Evolutionary conservation across 2,888 invertebrate genomes (phyloP).

Genomic region (Sinelater perroti): DNA sequence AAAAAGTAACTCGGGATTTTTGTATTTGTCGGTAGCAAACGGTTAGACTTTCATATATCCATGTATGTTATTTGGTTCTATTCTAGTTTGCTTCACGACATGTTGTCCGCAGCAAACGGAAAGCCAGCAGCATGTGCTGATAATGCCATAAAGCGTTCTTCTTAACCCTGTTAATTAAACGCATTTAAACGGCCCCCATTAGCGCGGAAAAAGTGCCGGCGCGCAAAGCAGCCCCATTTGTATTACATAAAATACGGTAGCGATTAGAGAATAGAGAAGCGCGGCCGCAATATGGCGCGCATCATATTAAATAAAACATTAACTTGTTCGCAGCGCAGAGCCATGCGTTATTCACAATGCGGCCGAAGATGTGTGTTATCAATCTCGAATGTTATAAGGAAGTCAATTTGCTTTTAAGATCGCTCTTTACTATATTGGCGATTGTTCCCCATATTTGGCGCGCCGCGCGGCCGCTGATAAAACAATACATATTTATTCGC

Average conservation of each 20-base stretch:
- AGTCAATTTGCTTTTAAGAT: slow-evolving; percentile 39
- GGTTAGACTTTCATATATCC: too few species aligned
- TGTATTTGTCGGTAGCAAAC: too few species aligned
- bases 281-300: slow-evolving; percentile 15
- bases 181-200: not conserved
- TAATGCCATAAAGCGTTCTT: not conserved
- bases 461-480: slow-evolving; percentile 8
- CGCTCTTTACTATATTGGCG: slow-evolving; percentile 30
- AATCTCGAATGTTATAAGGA: slow-evolving; percentile 30
- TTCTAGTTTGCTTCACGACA: too few species aligned
- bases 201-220: not conserved
- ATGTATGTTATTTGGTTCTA: too few species aligned
- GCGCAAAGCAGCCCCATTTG: not conserved
- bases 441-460: slow-evolving; percentile 30
- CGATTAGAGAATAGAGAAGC: slow-evolving; percentile 11
- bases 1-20: too few species aligned
- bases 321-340: slow-evolving; percentile 3
- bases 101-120: too few species aligned
- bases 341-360: slow-evolving; percentile 28
- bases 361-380: slow-evolving; percentile 23
- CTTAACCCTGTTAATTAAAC: not conserved
- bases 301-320: slow-evolving; percentile 26
- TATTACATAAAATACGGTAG: not conserved
- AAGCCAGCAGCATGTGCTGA: too few species aligned
- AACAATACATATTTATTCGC: slow-evolving; percentile 12